A percentile compares a stretch with the other conserved stretches of the same genome.
phyloP scores from a whole-genome alignment of 2,888 invertebrate species.

The Pandemis heparana region DNA sequence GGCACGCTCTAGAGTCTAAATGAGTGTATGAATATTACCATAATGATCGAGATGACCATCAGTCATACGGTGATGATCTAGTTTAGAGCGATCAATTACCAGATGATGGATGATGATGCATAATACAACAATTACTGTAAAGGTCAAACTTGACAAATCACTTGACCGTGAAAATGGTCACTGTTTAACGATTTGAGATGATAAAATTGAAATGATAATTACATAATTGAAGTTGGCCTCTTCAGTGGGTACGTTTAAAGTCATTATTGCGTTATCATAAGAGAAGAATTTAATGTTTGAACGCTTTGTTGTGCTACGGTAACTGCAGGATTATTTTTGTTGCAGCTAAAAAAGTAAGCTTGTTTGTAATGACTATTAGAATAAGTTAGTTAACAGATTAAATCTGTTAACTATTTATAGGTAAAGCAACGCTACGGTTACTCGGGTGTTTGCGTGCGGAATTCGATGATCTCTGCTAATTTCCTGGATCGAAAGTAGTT shows the following conservation, averaged over 20 bases:
- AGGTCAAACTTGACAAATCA: slow-evolving; percentile 47
- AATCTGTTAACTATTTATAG: no score
- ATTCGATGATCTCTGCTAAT: no score
- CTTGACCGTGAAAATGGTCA: slow-evolving; percentile 36
- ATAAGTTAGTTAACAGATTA: neutral
- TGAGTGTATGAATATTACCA: neutral
- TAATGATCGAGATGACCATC: slow-evolving; percentile 38
- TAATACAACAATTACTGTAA: slow-evolving; percentile 41
- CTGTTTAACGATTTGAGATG: slow-evolving; percentile 25
- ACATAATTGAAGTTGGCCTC: neutral
- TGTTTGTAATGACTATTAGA: neutral
- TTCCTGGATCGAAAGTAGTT: no score
- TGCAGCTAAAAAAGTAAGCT: no score
- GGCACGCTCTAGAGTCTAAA: no score
- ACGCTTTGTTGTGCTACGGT: neutral
- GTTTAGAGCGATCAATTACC: slow-evolving; percentile 46
- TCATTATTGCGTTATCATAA: neutral
- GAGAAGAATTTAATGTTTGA: neutral
- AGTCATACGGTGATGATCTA: slow-evolving; percentile 43
- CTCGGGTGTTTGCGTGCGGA: no score
- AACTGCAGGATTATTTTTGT: neutral
- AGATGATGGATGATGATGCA: slow-evolving; percentile 46
- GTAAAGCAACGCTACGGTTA: no score
- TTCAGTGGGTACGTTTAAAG: neutral
- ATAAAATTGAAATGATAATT: slow-evolving; percentile 19